These are phyloP conservation scores for Drosophila planitibia DNA, from an alignment of 2,888 invertebrate species.

Conservation along the genomic window DNA sequence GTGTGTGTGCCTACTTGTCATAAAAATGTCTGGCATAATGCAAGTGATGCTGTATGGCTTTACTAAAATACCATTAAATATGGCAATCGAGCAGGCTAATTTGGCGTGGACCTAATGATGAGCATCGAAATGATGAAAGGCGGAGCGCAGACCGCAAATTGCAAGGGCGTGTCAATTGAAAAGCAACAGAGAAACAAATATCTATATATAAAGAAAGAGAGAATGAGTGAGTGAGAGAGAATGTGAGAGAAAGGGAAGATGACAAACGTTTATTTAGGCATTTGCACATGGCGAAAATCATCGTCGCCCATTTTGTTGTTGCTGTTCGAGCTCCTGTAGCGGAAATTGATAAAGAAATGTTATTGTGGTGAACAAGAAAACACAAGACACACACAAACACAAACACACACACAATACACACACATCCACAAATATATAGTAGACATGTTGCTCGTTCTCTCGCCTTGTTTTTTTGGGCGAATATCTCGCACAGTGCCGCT, in stretches of 20 bases:
- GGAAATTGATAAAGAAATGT: slow-evolving; percentile 79
- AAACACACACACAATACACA: slow-evolving; percentile 19
- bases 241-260: not conserved
- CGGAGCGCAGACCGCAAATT: slow-evolving; percentile 36
- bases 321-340: slow-evolving; percentile 50
- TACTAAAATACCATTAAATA: slow-evolving; percentile 49
- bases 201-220: not conserved
- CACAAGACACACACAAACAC: slow-evolving; percentile 17
- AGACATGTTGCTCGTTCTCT: slow-evolving; percentile 9
- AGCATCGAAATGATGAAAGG: slow-evolving; percentile 4
- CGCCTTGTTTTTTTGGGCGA: not conserved
- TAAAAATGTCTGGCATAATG: slow-evolving; percentile 28
- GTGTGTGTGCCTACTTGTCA: slow-evolving; percentile 19
- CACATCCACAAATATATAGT: slow-evolving; percentile 41
- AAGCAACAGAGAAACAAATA: slow-evolving; percentile 3
- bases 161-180: slow-evolving; percentile 47
- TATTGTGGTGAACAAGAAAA: slow-evolving; percentile 48
- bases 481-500: slow-evolving; percentile 41
- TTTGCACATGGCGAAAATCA: slow-evolving; percentile 50
- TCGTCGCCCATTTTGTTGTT: slow-evolving; percentile 34
- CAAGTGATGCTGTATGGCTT: slow-evolving; percentile 31
- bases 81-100: slow-evolving; percentile 40
- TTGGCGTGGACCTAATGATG: slow-evolving; percentile 42
- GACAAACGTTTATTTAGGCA: slow-evolving; percentile 64
- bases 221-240: not conserved